Conservation (phyloP, 2,888 invertebrate genomes). For the Xylota segnis region DNA sequence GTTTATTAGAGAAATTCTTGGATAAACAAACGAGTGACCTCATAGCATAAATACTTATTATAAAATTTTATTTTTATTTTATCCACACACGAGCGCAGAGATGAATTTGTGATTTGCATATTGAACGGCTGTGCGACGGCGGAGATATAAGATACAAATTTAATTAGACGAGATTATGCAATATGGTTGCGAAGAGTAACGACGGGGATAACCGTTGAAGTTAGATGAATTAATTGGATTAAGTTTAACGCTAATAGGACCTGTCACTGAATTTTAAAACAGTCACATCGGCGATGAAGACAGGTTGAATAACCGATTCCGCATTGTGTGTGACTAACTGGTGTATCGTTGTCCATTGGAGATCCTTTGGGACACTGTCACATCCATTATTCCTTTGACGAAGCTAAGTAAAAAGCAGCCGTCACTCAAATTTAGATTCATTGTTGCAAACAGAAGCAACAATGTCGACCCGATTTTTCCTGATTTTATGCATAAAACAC, state of each 20-base stretch:
- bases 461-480: constrained; percentile 42
- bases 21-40: constrained; percentile 25
- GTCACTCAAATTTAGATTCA: constrained; percentile 30
- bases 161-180: constrained; percentile 15
- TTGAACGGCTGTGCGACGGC: background rate
- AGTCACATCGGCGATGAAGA: background rate
- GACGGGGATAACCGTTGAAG: constrained; percentile 10
- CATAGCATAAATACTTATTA: constrained; percentile 31
- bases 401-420: background rate
- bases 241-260: background rate
- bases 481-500: constrained; percentile 30
- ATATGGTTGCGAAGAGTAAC: background rate
- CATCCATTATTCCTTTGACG: constrained; percentile 18
- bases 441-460: constrained; percentile 18
- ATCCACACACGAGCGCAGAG: background rate
- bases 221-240: constrained; percentile 10
- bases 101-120: background rate
- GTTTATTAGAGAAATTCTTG: constrained; percentile 10
- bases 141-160: constrained; percentile 3
- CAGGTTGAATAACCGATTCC: constrained; percentile 28
- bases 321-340: background rate
- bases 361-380: constrained; percentile 10
- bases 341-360: constrained; percentile 18
- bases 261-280: background rate
- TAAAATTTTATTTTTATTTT: background rate